These are phyloP conservation scores for Acestrorhynchus altus DNA, from an alignment of 2,797 vertebrate genomes.

Conservation along the genomic window DNA sequence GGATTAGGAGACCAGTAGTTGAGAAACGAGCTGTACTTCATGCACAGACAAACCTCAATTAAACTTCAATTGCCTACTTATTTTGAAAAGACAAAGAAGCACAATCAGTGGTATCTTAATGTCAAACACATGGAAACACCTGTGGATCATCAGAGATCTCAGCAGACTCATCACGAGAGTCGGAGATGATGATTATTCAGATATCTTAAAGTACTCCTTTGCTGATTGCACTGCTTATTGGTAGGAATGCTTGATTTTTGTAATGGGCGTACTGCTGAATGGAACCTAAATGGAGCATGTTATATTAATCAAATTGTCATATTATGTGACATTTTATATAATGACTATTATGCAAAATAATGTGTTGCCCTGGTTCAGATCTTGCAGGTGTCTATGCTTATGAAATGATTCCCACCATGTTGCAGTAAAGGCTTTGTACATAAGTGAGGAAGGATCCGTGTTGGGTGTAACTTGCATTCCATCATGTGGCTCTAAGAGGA, in stretches of 20 bases:
- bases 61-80: too few relatives aligned
- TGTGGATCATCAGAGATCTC: conserved; percentile 13
- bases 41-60: too few relatives aligned
- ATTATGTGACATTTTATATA: neutral
- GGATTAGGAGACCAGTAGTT: neutral
- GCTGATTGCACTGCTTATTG: neutral
- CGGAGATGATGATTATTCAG: neutral
- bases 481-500: too few relatives aligned
- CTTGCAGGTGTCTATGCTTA: neutral
- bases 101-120: neutral
- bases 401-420: neutral
- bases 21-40: too few relatives aligned
- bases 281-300: neutral
- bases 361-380: neutral
- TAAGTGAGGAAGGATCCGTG: neutral
- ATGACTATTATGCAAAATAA: neutral
- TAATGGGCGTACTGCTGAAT: neutral
- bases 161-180: neutral
- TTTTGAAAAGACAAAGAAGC: too few relatives aligned
- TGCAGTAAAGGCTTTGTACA: neutral
- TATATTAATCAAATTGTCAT: neutral
- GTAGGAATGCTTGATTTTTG: neutral
- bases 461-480: too few relatives aligned
- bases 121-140: neutral
- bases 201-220: neutral